Percentiles rank a stretch among this genome's conserved stretches.
Conservation (phyloP, 2,888 invertebrate species). For the Sarcophaga carnaria region DNA sequence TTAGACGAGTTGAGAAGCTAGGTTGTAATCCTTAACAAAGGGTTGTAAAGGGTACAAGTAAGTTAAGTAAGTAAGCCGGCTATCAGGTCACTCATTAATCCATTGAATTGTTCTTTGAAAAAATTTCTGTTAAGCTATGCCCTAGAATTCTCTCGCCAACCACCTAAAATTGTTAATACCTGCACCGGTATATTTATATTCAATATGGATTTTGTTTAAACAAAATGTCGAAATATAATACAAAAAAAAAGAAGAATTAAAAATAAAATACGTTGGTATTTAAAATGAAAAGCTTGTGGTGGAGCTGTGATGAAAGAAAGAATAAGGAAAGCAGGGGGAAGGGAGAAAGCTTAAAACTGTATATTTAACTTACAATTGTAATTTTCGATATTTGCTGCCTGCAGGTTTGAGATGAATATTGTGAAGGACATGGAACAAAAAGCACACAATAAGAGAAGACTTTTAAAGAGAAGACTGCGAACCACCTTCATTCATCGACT, state of each 20-base stretch:
- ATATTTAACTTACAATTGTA: conserved; percentile 72
- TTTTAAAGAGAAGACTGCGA: background rate
- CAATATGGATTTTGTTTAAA: conserved; percentile 47
- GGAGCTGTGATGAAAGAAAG: background rate
- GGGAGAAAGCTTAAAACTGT: conserved; percentile 55
- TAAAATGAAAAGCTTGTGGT: background rate
- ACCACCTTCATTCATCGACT: conserved; percentile 35
- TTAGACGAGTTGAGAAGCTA: no score
- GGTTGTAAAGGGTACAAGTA: no score
- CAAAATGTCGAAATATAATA: conserved; percentile 51
- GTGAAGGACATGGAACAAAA: conserved; percentile 34
- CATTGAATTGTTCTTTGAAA: background rate
- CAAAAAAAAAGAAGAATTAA: background rate
- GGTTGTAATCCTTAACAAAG: no score
- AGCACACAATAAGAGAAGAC: background rate
- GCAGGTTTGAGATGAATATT: conserved; percentile 56
- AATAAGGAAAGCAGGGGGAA: conserved; percentile 12
- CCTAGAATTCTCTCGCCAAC: background rate
- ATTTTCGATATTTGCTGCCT: conserved; percentile 70
- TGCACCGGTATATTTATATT: conserved; percentile 7
- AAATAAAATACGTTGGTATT: background rate
- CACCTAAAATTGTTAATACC: background rate
- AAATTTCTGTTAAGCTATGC: background rate
- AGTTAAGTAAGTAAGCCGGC: no score
- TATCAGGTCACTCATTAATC: no score